These are phyloP conservation scores for Notiomystis cincta DNA, from an alignment of 2,113 vertebrate species.

Conservation along the genomic window DNA sequence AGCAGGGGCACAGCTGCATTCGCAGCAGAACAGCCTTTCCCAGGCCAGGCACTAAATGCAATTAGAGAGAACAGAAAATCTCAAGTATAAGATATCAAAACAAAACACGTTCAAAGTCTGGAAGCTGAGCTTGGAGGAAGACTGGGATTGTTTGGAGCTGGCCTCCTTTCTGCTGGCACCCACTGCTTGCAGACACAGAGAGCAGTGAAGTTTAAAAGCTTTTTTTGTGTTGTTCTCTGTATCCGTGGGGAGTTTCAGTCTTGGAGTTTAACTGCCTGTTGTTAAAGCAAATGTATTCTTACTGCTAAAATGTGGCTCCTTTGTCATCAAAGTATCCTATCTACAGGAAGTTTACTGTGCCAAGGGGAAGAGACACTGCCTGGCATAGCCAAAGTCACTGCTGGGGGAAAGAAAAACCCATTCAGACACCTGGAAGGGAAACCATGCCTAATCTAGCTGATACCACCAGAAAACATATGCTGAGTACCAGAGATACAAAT, in stretches of 20 bases:
- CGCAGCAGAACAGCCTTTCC: background rate
- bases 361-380: background rate
- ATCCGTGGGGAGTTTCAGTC: background rate
- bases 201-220: background rate
- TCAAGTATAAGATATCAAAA: background rate
- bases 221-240: background rate
- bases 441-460: background rate
- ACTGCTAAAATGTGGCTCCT: background rate
- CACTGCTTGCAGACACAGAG: background rate
- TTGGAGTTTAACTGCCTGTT: background rate
- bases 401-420: background rate
- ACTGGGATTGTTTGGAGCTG: background rate
- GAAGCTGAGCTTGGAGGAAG: background rate
- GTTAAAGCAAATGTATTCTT: background rate
- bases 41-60: background rate
- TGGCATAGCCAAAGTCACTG: background rate
- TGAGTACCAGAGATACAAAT: background rate
- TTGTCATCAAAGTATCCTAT: background rate
- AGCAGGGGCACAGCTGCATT: conserved; percentile 8
- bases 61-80: background rate
- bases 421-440: background rate
- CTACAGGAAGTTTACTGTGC: too few relatives aligned
- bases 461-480: background rate
- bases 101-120: background rate
- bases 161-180: conserved; percentile 21